A percentile compares a stretch with the other conserved stretches of the same genome.
phyloP scores from a whole-genome alignment of 1,140 invertebrate species.

The Conus ventricosus region DNA sequence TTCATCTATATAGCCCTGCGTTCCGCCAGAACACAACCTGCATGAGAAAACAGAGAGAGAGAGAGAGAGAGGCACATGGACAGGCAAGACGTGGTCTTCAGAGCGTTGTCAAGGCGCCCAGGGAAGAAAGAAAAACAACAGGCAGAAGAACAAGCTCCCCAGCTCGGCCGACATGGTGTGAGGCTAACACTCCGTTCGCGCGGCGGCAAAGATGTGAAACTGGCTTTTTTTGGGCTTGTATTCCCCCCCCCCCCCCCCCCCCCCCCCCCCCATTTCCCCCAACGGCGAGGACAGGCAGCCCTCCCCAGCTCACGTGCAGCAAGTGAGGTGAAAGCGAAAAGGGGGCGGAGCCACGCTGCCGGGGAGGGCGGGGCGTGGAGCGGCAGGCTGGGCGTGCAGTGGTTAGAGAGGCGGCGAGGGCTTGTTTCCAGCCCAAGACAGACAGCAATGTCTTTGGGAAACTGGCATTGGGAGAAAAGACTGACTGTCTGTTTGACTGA shows the following conservation, averaged over 20 bases:
- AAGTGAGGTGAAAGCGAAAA: slow-evolving; percentile 3
- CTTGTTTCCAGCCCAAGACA: neutral
- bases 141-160: too few relatives aligned
- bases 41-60: neutral
- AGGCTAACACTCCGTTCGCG: too few relatives aligned
- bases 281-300: too few relatives aligned
- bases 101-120: too few relatives aligned
- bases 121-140: too few relatives aligned
- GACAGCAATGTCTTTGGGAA: slow-evolving; percentile 21
- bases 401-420: neutral
- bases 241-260: too few relatives aligned
- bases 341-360: neutral
- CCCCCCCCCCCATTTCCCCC: too few relatives aligned
- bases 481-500: slow-evolving; percentile 8
- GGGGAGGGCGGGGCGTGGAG: neutral
- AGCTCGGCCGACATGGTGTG: too few relatives aligned
- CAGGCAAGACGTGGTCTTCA: neutral
- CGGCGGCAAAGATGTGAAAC: too few relatives aligned
- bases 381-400: neutral
- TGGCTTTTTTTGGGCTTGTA: too few relatives aligned
- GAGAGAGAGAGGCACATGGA: slow-evolving; percentile 12
- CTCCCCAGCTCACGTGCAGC: neutral
- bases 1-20: too few relatives aligned
- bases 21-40: too few relatives aligned
- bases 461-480: neutral